phyloP scores from a whole-genome alignment of 2,888 invertebrate genomes.

The Acrobeloides nanus region DNA sequence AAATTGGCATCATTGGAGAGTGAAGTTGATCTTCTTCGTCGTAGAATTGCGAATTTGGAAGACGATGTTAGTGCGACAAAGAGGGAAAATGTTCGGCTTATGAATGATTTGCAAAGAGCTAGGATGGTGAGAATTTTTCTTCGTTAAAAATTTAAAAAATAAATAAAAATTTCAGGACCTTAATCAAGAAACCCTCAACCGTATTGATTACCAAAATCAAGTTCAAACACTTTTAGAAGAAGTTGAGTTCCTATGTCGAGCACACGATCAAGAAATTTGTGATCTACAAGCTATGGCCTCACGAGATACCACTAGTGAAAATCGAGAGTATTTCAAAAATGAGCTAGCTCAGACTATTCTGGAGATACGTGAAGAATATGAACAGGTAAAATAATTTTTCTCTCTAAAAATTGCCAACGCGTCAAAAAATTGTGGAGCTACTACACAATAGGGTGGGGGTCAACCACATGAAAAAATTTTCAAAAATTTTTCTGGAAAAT shows the following conservation, averaged over 20 bases:
- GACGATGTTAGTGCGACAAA: constrained; percentile 52
- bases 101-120: constrained; percentile 52
- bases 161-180: constrained; percentile 53
- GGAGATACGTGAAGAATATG: constrained; percentile 56
- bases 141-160: neutral
- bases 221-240: constrained; percentile 59
- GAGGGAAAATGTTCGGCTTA: constrained; percentile 54
- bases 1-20: constrained; percentile 57
- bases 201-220: constrained; percentile 58
- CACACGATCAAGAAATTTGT: constrained; percentile 55
- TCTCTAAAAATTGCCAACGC: neutral
- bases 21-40: constrained; percentile 56
- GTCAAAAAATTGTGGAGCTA: too few relatives aligned
- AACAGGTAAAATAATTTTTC: constrained; percentile 20
- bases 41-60: constrained; percentile 41
- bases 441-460: too few relatives aligned
- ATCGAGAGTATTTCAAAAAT: constrained; percentile 60
- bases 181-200: constrained; percentile 58
- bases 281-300: constrained; percentile 58
- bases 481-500: too few relatives aligned
- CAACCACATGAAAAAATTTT: too few relatives aligned
- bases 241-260: constrained; percentile 57
- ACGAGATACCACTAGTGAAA: constrained; percentile 59
- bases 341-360: constrained; percentile 58
- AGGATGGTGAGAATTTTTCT: constrained; percentile 42